These are phyloP conservation scores for Poecilia picta DNA, from an alignment of 2,797 vertebrate genomes.

Conservation along the genomic window DNA sequence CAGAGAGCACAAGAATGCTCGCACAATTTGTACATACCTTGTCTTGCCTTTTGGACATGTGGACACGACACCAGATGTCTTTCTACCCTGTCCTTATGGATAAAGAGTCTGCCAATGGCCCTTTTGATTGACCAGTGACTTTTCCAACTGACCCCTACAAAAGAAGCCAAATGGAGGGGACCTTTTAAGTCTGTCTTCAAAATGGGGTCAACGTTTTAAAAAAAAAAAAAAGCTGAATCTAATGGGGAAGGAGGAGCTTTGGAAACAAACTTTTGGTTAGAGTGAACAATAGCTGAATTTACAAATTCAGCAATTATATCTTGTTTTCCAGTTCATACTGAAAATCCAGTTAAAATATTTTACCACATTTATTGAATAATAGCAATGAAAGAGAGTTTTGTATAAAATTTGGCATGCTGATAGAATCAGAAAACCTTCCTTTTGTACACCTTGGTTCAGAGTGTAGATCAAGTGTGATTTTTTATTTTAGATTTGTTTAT, in stretches of 20 bases:
- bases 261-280: conserved; percentile 1
- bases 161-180: conserved; percentile 66
- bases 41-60: conserved; percentile 49
- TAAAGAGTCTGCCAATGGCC: conserved; percentile 50
- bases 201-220: conserved; percentile 14
- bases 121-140: conserved; percentile 68
- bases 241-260: neutral
- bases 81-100: conserved; percentile 69
- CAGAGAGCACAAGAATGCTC: conserved; percentile 14
- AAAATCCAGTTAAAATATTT: neutral
- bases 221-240: conserved; percentile 22
- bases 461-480: conserved; percentile 31
- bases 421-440: conserved; percentile 48
- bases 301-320: neutral
- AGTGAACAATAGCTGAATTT: neutral
- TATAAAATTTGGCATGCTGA: conserved; percentile 2
- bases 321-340: neutral
- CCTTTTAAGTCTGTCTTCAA: conserved; percentile 46
- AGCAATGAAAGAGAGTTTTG: conserved; percentile 20
- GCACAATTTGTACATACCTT: conserved; percentile 57
- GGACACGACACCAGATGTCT: conserved; percentile 61
- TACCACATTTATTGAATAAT: neutral
- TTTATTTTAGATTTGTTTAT: conserved; percentile 6
- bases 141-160: conserved; percentile 66
- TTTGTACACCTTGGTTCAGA: conserved; percentile 40